Evolutionary conservation across 2,888 invertebrate species (phyloP), one percentile per base, ranked within the genome.

Genomic region (Pardosa pseudoannulata): DNA sequence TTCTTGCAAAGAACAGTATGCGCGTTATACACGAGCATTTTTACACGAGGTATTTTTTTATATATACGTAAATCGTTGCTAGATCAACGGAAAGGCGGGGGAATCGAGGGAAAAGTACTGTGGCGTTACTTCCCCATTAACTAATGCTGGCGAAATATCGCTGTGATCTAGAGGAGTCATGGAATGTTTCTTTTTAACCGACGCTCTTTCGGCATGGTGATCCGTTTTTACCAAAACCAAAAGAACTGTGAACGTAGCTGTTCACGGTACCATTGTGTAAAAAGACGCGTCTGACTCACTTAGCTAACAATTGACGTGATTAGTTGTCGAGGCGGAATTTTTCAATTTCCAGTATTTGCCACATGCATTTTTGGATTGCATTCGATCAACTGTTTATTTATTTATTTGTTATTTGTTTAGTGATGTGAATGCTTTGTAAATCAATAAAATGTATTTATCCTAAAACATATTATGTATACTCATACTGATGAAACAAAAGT

Each of bases 331-430:
- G 23, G 16, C 23, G 56, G 56, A 16, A 56, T 56, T 23, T 56
- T 56, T n/a, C 3, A 56, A 56, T 23, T 56, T 23, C 56, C 56
- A 56, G 23, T 23, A 7, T 16, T 56, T 23, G 56, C 56, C 56
- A 56, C 56, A 23, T 56, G 56, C 56, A 56, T 56, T 56, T n/a
- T 56, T 56, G 56, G 11, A 23, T 23, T 23, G 56, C 56, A 56
- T 23, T 56, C 56, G 56, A 56, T 56, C 56, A 56, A 56, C 16
- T 23, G 56, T 23, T 23, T 56, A n/a, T n/a, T n/a, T n/a, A n/a
- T n/a, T n/a, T n/a, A n/a, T n/a, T n/a, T n/a, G n/a, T n/a, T n/a
- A n/a, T 19, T 56, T 23, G 7, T 23, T 56, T 56, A 7, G 23
- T 2, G 11, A 23, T 19, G 23, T 23, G 56, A 56, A 56, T 56